Percentiles rank a stretch among this genome's conserved stretches.
These are phyloP conservation scores for Steinernema khuongi DNA, from an alignment of 1,140 invertebrate genomes.

Conservation along the genomic window DNA sequence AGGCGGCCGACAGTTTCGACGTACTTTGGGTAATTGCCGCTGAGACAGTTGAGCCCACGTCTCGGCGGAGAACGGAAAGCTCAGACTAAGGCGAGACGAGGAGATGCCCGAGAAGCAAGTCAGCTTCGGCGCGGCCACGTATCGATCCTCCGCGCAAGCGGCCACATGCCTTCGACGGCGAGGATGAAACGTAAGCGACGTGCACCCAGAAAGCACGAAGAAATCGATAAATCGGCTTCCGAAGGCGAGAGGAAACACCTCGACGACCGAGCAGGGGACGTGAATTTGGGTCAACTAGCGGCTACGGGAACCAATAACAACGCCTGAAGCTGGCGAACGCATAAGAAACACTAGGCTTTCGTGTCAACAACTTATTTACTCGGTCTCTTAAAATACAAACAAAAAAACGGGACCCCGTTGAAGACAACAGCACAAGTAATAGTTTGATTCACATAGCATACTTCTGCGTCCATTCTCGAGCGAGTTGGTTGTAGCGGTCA, in stretches of 20 bases:
- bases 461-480: constrained; percentile 96
- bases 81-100: too few relatives aligned
- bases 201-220: not conserved
- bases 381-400: constrained; percentile 15
- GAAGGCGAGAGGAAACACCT: not conserved
- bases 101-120: too few relatives aligned
- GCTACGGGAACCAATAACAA: not conserved
- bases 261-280: not conserved
- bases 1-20: too few relatives aligned
- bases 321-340: not conserved
- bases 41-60: too few relatives aligned
- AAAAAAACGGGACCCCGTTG: constrained; percentile 6
- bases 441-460: constrained; percentile 86
- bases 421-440: not conserved
- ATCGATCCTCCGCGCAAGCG: not conserved
- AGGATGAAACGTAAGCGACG: not conserved
- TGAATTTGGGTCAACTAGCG: not conserved
- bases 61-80: too few relatives aligned
- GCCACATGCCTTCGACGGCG: not conserved
- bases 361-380: constrained; percentile 12
- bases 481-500: constrained; percentile 86
- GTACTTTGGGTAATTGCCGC: too few relatives aligned
- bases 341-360: not conserved
- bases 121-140: not conserved
- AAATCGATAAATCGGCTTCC: not conserved